Base-by-base conservation (phyloP, 2,113 vertebrate genomes). In the Pardalotus punctatus region DNA sequence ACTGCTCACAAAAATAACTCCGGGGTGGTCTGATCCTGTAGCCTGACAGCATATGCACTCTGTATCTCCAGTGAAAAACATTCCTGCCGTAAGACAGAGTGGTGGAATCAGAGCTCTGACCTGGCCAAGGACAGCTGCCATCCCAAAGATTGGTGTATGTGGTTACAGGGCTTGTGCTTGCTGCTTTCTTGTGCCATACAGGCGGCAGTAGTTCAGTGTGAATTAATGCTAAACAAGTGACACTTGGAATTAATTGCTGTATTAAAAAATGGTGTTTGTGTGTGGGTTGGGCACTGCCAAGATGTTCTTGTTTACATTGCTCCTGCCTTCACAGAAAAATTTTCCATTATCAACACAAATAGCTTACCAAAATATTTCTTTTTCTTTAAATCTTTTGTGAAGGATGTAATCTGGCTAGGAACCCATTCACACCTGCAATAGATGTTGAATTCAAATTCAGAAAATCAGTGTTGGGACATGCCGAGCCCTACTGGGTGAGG, bases 341-440 rank as follows among this genome's bases (percentile, higher is more conserved):
- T 28, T 61, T 64, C 27, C 1, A 2, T 40, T 21, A 36, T 43
- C 0, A 0, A 33, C 36, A 10, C 5, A 87, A 45, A 6, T 38
- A 51, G 25, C 6, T 77, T 76, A 16, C 0, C 9, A 71, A 51
- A 10, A 2, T 53, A 58, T 47, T 56, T 43, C 10, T 86, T 45
- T 51, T 18, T 58, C 13, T 38, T 71, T 38, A 33, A 19, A 31
- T 71, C 10, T 81, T 47, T 53, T 60, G 47, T 17, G 21, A 51
- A 31, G 50, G 31, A 23, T 90, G 2, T 69, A 2, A 65, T 80
- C 43, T 43, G 36, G 7, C 14, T 76, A 28, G 21, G 12, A 64
- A 33, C 17, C 27, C 3, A 5, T 50, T 86, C 27, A 22, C 4
- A 12, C 47, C 33, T 78, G 33, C 23, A 50, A 21, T 42, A 54